Evolutionary conservation across 2,888 invertebrate genomes (phyloP), one percentile per base, ranked within the genome.

Genomic region (Apocheima hispidaria): DNA sequence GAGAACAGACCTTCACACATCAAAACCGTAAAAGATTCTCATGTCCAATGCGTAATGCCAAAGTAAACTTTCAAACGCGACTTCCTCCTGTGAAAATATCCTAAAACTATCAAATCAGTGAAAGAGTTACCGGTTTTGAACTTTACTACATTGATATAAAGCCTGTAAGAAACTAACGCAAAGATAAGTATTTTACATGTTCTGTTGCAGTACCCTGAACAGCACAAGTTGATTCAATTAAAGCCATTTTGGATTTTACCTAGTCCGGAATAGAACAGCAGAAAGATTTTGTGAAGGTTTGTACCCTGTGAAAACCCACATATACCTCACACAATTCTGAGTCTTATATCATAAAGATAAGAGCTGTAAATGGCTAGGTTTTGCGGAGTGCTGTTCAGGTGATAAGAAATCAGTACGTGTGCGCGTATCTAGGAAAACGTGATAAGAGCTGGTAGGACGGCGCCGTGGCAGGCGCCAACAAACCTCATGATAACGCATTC

Each of bases 391-490:
- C 7, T 52, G 54, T 60, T 46, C 49, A 41, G 18, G 7, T 64
- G 73, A 75, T 75, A 77, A 70, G 69, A 57, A 70, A 73, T 71
- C 71, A 65, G 63, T 60, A 60, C 60, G 60, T 64, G 55, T 69
- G 60, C 51, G 46, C 33, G 71, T 79, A 82, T 81, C 81, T 81
- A 75, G 75, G 77, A 77, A 81, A 83, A 78, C 78, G 67, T 64
- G 84, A 84, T 84, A 84, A 74, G 60, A 58, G 33, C 38, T 64
- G 67, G 49, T 57, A 62, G 57, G 65, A 56, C 72, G 82, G 81
- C 83, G 82, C 81, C 81, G 66, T 62, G 69, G n/a, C 20, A 44
- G 77, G 75, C 77, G 74, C 74, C 72, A 64, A 36, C 67, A 57
- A 36, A 57, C 62, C 60, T 50, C 36, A 55, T 60, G 78, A 79